Percentiles rank a stretch among this genome's conserved stretches.
Evolutionary conservation across 2,113 vertebrate genomes (phyloP).

Genomic region (Aptenodytes patagonicus): DNA sequence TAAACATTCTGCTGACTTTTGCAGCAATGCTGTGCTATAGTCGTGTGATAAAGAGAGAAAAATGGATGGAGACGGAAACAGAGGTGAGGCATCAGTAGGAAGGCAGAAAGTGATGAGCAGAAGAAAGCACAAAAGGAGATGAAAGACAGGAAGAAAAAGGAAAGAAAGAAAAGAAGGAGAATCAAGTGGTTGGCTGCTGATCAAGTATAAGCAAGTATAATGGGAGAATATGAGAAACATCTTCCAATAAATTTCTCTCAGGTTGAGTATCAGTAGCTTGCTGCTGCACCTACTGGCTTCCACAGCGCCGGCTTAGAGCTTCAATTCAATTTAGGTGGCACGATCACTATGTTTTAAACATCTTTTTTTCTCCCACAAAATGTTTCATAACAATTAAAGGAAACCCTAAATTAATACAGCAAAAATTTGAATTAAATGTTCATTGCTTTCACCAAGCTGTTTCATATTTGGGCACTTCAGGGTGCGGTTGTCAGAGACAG

Average conservation of each 20-base stretch:
- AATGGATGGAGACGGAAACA: neutral
- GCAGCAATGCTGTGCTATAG: neutral
- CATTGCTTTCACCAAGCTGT: neutral
- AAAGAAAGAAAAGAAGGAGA: neutral
- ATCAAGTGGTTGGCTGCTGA: neutral
- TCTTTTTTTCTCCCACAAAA: fast-evolving
- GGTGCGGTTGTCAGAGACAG: neutral
- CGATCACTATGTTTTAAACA: neutral
- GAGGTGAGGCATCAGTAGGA: neutral
- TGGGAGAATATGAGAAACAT: neutral
- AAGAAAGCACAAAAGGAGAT: neutral
- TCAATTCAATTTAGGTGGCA: neutral
- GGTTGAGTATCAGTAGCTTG: neutral
- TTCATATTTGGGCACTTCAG: neutral
- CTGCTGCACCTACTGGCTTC: neutral
- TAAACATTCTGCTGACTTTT: neutral
- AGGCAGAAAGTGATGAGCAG: neutral
- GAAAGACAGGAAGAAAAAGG: neutral
- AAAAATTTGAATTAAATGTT: neutral
- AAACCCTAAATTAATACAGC: neutral
- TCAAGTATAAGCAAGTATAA: neutral
- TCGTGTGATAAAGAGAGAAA: neutral
- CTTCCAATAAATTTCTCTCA: neutral
- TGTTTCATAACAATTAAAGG: neutral
- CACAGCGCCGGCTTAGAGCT: neutral